These are phyloP conservation scores for Corvus hawaiiensis DNA, from an alignment of 2,113 vertebrate genomes.

Conservation along the genomic window DNA sequence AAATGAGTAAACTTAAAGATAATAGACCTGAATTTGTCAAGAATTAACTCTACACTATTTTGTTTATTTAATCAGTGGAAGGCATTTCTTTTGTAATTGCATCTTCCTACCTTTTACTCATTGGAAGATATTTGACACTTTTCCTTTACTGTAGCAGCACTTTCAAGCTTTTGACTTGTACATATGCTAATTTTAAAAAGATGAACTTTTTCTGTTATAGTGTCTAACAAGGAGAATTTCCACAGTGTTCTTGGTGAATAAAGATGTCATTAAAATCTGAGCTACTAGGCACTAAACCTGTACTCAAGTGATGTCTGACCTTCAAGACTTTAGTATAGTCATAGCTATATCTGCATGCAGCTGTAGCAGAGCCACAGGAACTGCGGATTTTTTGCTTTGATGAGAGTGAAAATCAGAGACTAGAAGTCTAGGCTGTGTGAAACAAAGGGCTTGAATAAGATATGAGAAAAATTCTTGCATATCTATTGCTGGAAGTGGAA, in stretches of 20 bases:
- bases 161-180: neutral
- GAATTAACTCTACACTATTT: neutral
- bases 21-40: neutral
- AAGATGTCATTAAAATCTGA: neutral
- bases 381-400: neutral
- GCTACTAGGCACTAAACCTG: neutral
- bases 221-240: neutral
- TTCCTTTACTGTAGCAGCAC: neutral
- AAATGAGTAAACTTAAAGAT: neutral
- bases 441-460: constrained; percentile 1
- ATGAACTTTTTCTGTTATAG: neutral
- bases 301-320: neutral
- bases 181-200: neutral
- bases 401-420: neutral
- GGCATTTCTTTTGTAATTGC: neutral
- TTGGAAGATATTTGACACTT: neutral
- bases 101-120: neutral
- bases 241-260: neutral
- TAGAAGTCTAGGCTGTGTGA: neutral
- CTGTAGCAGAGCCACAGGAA: neutral
- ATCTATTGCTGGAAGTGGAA: neutral
- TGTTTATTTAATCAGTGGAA: neutral
- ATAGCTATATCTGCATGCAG: neutral
- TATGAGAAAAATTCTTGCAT: neutral
- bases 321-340: neutral